Evolutionary conservation across 2,113 vertebrate species (phyloP).

Genomic region (Turdus rufiventris): DNA sequence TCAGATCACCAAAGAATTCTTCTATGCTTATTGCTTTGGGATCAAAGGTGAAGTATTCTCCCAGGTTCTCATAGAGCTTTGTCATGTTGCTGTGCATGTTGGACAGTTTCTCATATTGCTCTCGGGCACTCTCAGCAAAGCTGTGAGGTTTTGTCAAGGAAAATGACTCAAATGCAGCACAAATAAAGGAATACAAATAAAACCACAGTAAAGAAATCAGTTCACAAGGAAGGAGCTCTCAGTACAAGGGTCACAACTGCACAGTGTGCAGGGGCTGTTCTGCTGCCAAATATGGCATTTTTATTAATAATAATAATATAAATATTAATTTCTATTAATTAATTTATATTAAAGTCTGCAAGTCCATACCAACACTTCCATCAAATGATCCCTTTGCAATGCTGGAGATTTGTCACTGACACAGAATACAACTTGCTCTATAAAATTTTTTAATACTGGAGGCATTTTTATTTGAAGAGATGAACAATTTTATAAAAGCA

Average conservation of each 20-base stretch:
- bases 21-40: conserved; percentile 85
- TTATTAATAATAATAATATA: too few species aligned
- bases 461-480: neutral
- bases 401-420: neutral
- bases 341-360: neutral
- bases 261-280: neutral
- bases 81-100: conserved; percentile 97
- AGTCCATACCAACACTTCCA: neutral
- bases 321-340: too few species aligned
- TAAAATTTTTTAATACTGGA: neutral
- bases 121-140: conserved; percentile 87
- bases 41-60: conserved; percentile 91
- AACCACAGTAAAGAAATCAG: neutral
- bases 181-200: neutral
- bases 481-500: neutral
- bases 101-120: conserved; percentile 92
- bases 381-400: neutral
- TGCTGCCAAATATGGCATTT: neutral
- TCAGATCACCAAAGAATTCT: conserved; percentile 93
- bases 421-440: neutral
- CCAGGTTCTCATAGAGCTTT: conserved; percentile 90
- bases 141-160: conserved; percentile 87
- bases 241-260: neutral
- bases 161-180: neutral
- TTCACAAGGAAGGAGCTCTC: neutral